Base-by-base conservation (phyloP, 2,113 vertebrate genomes). In the Rhinoderma darwinii region DNA sequence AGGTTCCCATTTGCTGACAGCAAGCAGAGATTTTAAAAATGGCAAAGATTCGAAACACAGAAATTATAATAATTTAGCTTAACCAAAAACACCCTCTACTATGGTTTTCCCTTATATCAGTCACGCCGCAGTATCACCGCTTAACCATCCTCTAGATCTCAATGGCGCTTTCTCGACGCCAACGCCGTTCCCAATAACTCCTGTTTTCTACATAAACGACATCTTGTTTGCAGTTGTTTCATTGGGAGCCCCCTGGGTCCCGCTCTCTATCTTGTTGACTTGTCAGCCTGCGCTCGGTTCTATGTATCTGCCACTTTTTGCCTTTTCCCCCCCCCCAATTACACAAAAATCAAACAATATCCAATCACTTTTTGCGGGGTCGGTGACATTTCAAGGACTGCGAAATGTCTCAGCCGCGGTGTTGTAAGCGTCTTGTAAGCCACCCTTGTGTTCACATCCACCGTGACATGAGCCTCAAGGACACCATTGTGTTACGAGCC, bases 381-480 rank as follows among this genome's bases (percentile, higher is more conserved):
- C 50, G 37, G 32, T 86, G 77, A 81, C 77, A 41, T 47, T 56
- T 68, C 8, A 37, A 41, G 51, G 30, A 54, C 78, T 63, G 79
- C 32, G 30, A 50, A 82, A 74, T 75, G 78, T 73, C 78, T 70
- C 12, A n/a, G 68, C 27, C 0, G 3, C n/a, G 61, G 59, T 25
- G 43, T 70, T 63, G 27, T 78, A 78, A 86, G 56, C 27, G 59
- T 25, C 59, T 70, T 63, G 27, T 78, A 78, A 86, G 56, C 27
- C 37, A 56, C 61, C 32, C 76, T 59, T 54, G 84, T 41, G 18
- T 20, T 61, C 61, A 41, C 17, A 41, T 76, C n/a, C 54, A 86
- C 32, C n/a, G 84, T 56, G 27, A 41, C 17, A 43, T 43, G 20
- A 43, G 47, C 66, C 41, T 35, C 86, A 87, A 87, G 86, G 78